phyloP scores from a whole-genome alignment of 2,888 invertebrate species.

The Parnassius mnemosyne region DNA sequence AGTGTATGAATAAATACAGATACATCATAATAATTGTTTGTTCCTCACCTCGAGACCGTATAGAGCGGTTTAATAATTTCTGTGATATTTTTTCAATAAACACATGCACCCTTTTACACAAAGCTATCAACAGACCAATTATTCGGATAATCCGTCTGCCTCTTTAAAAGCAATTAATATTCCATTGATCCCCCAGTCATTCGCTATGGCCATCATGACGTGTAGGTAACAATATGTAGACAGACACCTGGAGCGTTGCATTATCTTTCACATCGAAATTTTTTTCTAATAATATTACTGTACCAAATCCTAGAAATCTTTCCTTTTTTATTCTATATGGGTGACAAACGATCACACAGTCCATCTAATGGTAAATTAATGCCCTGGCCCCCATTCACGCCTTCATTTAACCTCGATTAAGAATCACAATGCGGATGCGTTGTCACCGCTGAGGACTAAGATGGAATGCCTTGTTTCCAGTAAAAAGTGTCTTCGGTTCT shows the following conservation, averaged over 20 bases:
- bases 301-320: too few species aligned
- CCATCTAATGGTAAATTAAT: too few species aligned
- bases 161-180: conserved; percentile 72
- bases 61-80: conserved; percentile 10
- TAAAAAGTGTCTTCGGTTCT: too few species aligned
- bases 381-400: too few species aligned
- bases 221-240: conserved; percentile 11
- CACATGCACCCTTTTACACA: conserved; percentile 35
- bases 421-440: too few species aligned
- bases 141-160: conserved; percentile 61
- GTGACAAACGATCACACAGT: too few species aligned
- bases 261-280: conserved; percentile 25
- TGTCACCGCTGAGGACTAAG: too few species aligned
- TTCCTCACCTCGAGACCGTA: neutral
- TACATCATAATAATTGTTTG: neutral
- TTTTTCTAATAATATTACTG: too few species aligned
- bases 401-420: too few species aligned
- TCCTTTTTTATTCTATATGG: too few species aligned
- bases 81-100: conserved; percentile 30
- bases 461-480: too few species aligned
- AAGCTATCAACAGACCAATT: conserved; percentile 55
- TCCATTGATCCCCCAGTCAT: conserved; percentile 51
- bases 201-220: conserved; percentile 33
- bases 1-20: too few species aligned
- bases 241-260: conserved; percentile 35